These are phyloP conservation scores for Ptiloglossa arizonensis DNA, from an alignment of 1,140 invertebrate genomes.

Conservation along the genomic window DNA sequence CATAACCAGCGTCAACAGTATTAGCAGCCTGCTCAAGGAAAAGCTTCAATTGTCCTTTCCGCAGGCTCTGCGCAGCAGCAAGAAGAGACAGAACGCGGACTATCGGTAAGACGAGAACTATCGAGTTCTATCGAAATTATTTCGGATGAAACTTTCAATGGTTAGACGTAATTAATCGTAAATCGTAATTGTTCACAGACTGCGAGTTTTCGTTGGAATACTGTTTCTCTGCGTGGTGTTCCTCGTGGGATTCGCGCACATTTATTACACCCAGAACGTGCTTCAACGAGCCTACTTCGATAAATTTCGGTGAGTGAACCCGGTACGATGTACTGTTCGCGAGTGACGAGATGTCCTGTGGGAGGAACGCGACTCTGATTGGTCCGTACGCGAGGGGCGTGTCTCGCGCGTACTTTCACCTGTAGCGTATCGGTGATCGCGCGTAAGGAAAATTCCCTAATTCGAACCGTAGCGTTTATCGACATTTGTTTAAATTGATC, in stretches of 20 bases:
- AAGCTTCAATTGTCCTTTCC: conserved; percentile 87
- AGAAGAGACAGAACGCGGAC: conserved; percentile 78
- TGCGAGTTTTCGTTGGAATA: conserved; percentile 90
- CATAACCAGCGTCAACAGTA: conserved; percentile 91
- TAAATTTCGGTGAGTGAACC: conserved; percentile 84
- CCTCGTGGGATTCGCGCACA: conserved; percentile 91
- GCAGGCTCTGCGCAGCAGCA: conserved; percentile 75
- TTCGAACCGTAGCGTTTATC: no score
- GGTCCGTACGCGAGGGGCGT: no score
- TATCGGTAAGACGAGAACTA: conserved; percentile 70
- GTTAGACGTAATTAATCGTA: no score
- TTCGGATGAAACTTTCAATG: background rate
- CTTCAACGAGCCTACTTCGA: conserved; percentile 91
- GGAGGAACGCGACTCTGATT: no score
- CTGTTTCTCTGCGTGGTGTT: conserved; percentile 91
- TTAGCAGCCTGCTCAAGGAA: conserved; percentile 90
- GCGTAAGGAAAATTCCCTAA: no score
- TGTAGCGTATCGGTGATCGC: no score
- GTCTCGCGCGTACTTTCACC: no score
- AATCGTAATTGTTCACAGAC: conserved; percentile 82
- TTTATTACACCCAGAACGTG: conserved; percentile 91
- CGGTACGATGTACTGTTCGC: no score
- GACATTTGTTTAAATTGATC: no score
- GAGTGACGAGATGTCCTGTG: no score
- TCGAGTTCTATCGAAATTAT: background rate